Percentiles rank a stretch among this genome's conserved stretches.
phyloP scores from a whole-genome alignment of 2,797 vertebrate species.

The Sebastes vulpes region DNA sequence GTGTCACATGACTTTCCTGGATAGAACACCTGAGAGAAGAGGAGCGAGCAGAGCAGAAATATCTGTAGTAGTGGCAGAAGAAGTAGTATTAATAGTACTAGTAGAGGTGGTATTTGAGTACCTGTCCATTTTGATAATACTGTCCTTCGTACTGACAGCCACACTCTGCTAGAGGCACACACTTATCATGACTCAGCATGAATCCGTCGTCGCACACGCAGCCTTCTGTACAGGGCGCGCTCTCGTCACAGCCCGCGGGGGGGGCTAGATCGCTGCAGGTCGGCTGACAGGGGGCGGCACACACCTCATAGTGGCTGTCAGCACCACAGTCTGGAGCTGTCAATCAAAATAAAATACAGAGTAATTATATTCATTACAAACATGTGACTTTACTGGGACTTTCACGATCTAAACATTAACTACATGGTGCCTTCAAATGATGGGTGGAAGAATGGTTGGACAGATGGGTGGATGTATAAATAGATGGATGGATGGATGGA shows the following conservation, averaged over 20 bases:
- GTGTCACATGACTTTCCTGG: constrained; percentile 4
- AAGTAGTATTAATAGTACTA: neutral
- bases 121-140: constrained; percentile 31
- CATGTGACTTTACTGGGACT: neutral
- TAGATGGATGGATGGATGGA: too few species aligned
- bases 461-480: neutral
- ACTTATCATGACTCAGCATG: constrained; percentile 72
- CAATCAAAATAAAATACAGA: neutral
- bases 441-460: too few species aligned
- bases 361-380: neutral
- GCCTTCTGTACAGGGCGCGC: constrained; percentile 6
- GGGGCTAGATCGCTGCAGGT: constrained; percentile 2
- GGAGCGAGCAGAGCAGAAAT: neutral
- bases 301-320: constrained; percentile 40
- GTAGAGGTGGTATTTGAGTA: neutral
- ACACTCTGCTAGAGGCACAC: constrained; percentile 78
- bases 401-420: neutral
- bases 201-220: constrained; percentile 71
- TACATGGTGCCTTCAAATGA: too few species aligned
- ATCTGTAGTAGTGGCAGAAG: neutral
- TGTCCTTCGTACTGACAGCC: constrained; percentile 75
- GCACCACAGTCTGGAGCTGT: constrained; percentile 15
- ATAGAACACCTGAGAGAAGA: constrained; percentile 30
- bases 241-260: constrained; percentile 7
- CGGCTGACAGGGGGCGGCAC: constrained; percentile 15